Evolutionary conservation across 2,113 vertebrate genomes (phyloP).

Genomic region (Hoplias malabaricus): DNA sequence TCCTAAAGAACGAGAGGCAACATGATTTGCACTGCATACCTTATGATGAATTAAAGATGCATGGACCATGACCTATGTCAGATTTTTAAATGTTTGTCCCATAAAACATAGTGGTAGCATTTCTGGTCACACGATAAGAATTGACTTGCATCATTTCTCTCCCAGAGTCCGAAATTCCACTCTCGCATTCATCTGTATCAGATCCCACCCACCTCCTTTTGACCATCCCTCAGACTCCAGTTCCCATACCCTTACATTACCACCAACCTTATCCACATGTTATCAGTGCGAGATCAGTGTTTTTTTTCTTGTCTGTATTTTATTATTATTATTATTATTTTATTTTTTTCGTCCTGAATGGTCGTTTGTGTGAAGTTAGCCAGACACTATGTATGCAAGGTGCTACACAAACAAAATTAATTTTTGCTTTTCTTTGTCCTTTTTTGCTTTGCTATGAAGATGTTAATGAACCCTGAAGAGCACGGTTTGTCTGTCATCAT

Average conservation of each 20-base stretch:
- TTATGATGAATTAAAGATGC: slow-evolving; percentile 1
- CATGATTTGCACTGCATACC: slow-evolving; percentile 1
- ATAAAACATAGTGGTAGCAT: slow-evolving; percentile 24
- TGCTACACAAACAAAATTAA: slow-evolving; percentile 7
- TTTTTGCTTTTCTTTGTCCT: slow-evolving; percentile 19
- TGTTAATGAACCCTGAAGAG: slow-evolving; percentile 45
- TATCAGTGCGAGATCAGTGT: neutral
- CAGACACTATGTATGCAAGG: slow-evolving; percentile 9
- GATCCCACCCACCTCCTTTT: slow-evolving; percentile 12
- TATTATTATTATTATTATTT: too few species aligned
- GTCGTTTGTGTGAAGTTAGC: slow-evolving; percentile 3
- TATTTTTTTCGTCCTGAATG: neutral
- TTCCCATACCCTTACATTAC: neutral
- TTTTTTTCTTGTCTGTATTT: neutral
- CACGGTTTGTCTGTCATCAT: slow-evolving; percentile 39
- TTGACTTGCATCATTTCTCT: neutral
- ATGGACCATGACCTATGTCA: slow-evolving; percentile 1
- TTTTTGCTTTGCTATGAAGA: slow-evolving; percentile 22
- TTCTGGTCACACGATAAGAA: slow-evolving; percentile 17
- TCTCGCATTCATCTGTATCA: neutral
- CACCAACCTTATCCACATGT: neutral
- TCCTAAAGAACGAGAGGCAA: neutral
- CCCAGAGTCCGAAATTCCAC: slow-evolving; percentile 11
- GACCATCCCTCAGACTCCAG: neutral
- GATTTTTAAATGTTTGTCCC: slow-evolving; percentile 1